Conservation (phyloP, 2,113 vertebrate genomes). For the Reinhardtius hippoglossoides region DNA sequence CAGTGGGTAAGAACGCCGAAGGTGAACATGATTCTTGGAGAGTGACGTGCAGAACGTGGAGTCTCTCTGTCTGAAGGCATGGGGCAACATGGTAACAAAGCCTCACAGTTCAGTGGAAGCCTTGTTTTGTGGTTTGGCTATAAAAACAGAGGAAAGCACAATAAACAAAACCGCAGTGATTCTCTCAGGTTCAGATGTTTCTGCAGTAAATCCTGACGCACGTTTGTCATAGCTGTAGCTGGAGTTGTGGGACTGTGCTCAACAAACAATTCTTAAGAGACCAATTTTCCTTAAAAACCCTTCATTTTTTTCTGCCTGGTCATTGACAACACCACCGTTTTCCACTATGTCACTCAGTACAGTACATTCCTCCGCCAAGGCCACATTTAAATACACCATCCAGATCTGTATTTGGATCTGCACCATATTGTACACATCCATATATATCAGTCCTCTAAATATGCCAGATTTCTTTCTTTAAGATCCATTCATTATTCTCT, state of each 20-base stretch:
- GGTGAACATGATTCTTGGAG: not conserved
- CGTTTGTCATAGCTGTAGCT: not conserved
- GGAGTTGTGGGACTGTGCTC: too few relatives aligned
- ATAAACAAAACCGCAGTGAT: conserved; percentile 30
- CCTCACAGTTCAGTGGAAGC: conserved; percentile 6
- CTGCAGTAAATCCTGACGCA: conserved; percentile 11
- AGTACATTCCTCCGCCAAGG: not conserved
- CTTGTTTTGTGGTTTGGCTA: conserved; percentile 43
- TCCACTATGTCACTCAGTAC: not conserved
- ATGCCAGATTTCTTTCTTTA: not conserved
- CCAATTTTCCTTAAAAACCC: too few relatives aligned
- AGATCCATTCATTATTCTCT: not conserved
- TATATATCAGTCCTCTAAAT: not conserved
- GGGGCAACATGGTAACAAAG: conserved; percentile 23
- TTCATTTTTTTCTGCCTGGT: too few relatives aligned
- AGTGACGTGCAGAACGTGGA: conserved; percentile 23
- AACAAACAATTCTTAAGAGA: too few relatives aligned
- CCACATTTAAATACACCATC: too few relatives aligned
- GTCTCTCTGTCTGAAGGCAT: conserved; percentile 51
- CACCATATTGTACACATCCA: not conserved
- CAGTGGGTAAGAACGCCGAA: not conserved
- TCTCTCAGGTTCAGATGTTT: conserved; percentile 24
- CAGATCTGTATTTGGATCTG: not conserved
- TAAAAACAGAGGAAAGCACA: conserved; percentile 9
- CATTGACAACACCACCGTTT: too few relatives aligned